Evolutionary conservation across 2,797 vertebrate species (phyloP), one percentile per base, ranked within the genome.

Genomic region (Podargus strigoides): DNA sequence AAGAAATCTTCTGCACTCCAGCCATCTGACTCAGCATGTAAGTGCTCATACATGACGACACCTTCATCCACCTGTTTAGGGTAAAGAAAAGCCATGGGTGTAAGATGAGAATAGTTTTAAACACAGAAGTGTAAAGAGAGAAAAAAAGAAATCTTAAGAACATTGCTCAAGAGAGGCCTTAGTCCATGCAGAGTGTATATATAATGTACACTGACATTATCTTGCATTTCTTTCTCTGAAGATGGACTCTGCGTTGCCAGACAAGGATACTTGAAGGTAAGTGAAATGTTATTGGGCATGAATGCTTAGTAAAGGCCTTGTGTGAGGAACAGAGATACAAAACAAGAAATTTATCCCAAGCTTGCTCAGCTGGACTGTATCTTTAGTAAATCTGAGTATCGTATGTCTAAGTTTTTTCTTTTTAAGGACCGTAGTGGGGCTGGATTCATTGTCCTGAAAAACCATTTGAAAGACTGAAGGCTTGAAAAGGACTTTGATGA

Each of bases 1-100:
- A 99, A 98, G n/a, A 97, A 98, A 96, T 99, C 98, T 97, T 98
- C 97, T 6, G 94, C 92, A 63, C 97, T 98, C 99, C 99, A 99
- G 53, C 94, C 97, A 62, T 98, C 87, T 34, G 97, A 96, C 37
- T 98, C 96, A 2, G 83, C 91, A 68, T 97, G 85, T 47, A 92
- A 94, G 69, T 99, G 99, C 67, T 98, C 95, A 88, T 98, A 99
- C 9, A 98, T 44, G 41, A 99, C 97, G 90, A 98, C 93, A 89
- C 97, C 98, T 88, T 98, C 97, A 97, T 98, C 96, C 56, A 99
- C 97, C 99, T 99, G 87, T 76, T 94, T 52, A 59, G 60, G 32
- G 59, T 47, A 96, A 93, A 96, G 56, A 85, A 70, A 66, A 91
- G 3, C 5, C 41, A 46, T 5, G 47, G 1, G 1, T 44, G 11